These are phyloP conservation scores for Heliocidaris erythrogramma DNA, from an alignment of 35 echinoderm and acorn worm species.

Conservation along the genomic window DNA sequence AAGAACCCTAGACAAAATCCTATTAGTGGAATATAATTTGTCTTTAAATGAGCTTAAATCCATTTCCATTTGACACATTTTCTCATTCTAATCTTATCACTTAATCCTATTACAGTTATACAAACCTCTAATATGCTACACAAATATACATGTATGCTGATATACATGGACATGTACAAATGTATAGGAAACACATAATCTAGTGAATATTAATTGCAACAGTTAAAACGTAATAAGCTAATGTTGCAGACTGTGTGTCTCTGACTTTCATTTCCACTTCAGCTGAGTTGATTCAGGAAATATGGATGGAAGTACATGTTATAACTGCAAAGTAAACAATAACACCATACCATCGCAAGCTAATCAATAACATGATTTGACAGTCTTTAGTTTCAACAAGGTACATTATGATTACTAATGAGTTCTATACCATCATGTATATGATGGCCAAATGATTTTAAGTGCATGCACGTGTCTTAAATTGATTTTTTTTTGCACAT, in stretches of 20 bases:
- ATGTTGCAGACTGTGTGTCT: background rate
- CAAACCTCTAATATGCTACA: no score
- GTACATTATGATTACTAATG: no score
- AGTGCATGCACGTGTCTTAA: no score
- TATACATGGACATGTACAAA: background rate
- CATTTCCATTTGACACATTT: background rate
- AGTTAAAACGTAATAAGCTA: background rate
- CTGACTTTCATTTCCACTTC: background rate
- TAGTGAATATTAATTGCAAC: background rate
- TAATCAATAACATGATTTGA: background rate
- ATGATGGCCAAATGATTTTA: no score
- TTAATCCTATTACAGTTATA: background rate
- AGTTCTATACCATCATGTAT: no score
- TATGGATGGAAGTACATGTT: background rate
- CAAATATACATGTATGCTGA: no score
- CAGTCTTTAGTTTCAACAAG: background rate
- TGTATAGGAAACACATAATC: background rate
- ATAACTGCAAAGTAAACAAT: background rate
- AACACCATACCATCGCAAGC: background rate
- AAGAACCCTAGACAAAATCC: background rate
- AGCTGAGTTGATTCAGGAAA: background rate
- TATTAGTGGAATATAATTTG: background rate
- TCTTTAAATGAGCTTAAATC: background rate
- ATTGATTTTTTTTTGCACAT: no score
- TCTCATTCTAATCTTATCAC: background rate